Base-by-base conservation (phyloP, 2,888 invertebrate species). In the Apoda limacodes region DNA sequence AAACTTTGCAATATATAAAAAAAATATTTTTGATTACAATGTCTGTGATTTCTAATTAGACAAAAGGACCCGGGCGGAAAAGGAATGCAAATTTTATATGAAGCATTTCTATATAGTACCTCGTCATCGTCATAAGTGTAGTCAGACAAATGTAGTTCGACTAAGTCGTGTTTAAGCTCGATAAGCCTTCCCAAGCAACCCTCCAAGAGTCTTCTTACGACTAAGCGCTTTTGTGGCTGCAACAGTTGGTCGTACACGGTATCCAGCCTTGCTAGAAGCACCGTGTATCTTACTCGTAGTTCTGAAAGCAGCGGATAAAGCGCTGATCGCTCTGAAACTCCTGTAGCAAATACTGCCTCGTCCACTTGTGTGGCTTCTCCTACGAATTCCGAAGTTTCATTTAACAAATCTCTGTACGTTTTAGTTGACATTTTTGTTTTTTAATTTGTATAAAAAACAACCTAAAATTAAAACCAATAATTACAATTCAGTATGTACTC, bases 161-260 rank as follows among this genome's bases (percentile, higher is more conserved):
- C 93, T 40, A 97, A 80, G 56, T 96, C 95, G 48, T 90, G 84
- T 57, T 95, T 95, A 5, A 97, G 69, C 63, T 98, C 97, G 15
- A 96, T 71, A 22, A 95, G 76, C 37, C 96, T 83, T 1, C 95
- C 95, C 32, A 95, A 76, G 22, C 88, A 86, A 0, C 88, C 84
- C 52, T 94, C 92, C 2, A 95, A 58, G 2, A 92, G 56, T 40
- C 88, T 83, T 39, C 85, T 83, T 1, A 96, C 83, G n/a, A 96
- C 76, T 27, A 88, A 60, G 15, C 95, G 82, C 61, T 97, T 97
- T 61, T 98, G 97, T 0, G 97, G 96, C 60, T 97, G 97, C 21
- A 95, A 81, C 48, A 95, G 83, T 74, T 95, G 95, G 52, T 97
- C 96, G 49, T 95, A 93, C 37, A 93, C 90, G 32, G 86, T 80